phyloP scores from a whole-genome alignment of 2,113 vertebrate genomes.

The Holacanthus passer region DNA sequence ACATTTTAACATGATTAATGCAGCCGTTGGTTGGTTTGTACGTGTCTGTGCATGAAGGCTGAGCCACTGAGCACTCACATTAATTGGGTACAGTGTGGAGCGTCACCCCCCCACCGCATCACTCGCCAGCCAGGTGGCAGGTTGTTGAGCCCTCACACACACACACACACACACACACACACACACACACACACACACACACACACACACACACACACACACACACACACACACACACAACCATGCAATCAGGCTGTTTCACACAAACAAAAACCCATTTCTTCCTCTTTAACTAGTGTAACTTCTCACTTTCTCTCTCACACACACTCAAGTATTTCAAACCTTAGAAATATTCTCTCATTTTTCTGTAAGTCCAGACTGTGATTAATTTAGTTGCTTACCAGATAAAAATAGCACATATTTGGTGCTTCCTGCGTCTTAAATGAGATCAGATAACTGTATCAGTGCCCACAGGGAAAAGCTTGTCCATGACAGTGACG shows the following conservation, averaged over 20 bases:
- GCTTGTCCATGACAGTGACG: background rate
- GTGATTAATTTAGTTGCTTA: too few relatives aligned
- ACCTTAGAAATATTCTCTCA: too few relatives aligned
- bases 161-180: slow-evolving; percentile 13
- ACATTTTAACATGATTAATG: slow-evolving; percentile 31
- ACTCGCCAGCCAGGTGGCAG: slow-evolving; percentile 48
- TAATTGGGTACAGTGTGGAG: slow-evolving; percentile 63
- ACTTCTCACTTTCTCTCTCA: background rate
- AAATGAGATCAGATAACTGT: background rate
- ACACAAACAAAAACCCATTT: background rate
- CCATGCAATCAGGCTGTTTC: background rate
- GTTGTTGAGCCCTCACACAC: slow-evolving; percentile 6
- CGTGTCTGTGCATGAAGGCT: background rate
- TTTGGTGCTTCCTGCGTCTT: background rate
- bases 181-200: background rate
- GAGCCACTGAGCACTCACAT: slow-evolving; percentile 59
- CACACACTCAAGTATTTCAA: too few relatives aligned
- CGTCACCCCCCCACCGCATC: slow-evolving; percentile 16
- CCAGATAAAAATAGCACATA: too few relatives aligned
- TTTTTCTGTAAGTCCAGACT: too few relatives aligned
- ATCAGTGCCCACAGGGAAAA: background rate
- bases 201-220: background rate
- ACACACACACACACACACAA: background rate
- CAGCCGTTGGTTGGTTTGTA: background rate
- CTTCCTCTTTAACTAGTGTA: background rate